Evolutionary conservation across 1,140 invertebrate genomes (phyloP), one percentile per base, ranked within the genome.

Genomic region (Drosophila nannoptera): DNA sequence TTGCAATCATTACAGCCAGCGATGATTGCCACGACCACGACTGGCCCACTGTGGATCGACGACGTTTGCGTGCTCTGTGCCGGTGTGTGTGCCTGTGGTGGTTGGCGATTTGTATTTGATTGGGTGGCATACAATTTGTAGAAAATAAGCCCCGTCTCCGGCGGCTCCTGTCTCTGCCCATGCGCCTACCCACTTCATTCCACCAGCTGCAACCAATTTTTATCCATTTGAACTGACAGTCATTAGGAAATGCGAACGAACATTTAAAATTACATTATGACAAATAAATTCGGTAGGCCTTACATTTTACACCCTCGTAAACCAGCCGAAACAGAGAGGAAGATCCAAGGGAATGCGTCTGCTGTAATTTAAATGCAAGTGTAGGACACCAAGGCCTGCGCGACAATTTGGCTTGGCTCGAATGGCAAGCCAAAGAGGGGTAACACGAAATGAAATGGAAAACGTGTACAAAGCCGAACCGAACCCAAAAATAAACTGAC

Each of bases 1-100:
- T 87, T 84, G 80, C 78, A 87, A 80, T 87, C 84, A 87, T 87
- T 87, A 84, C 78, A 69, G 73, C 71, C 60, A 65, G 66, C 73
- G 70, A 76, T 76, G 73, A 76, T 76, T 73, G 70, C 69, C 70
- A 69, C 64, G 38, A 83, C 76, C 68, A 77, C 81, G 65, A 86
- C 81, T 77, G 66, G 61, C 66, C 77, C 58, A 66, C 75, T 77
- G 75, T 61, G 72, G 75, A 86, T 82, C 78, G 73, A 33, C 35
- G 53, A 12, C 42, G 58, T 48, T 48, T 56, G 35, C 66, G 31
- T 60, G 53, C 53, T 29, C 59, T 54, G 52, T 59, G 36, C 9
- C 22, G 1, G 22, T 38, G 40, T 43, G 22, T 22, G 22, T 22
- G 22, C 22, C 22, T 31, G 32, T 45, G 61, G 55, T 69, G 56